Base-by-base conservation (phyloP, 2,888 invertebrate species). In the Parnassius smintheus region DNA sequence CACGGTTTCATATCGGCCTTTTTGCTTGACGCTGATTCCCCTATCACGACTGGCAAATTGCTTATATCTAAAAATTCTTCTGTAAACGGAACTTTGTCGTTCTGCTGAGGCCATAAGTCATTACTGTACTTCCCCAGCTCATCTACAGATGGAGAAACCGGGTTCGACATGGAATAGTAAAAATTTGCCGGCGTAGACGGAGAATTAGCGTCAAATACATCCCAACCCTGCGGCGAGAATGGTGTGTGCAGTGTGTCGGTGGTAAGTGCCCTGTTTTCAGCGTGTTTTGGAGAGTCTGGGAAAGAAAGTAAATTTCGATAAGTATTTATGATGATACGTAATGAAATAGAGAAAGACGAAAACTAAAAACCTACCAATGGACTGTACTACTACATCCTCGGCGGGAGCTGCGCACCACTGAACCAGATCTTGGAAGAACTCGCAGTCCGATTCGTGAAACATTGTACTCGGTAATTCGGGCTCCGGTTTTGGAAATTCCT, bases 391-490 rank as follows among this genome's bases (percentile, higher is more conserved):
- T 85, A 85, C 88, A 83, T 83, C 88, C 89, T 84, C 91, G 81
- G 83, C 88, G 85, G 85, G 91, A 80, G 81, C 85, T 80, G 84
- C 91, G 85, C 93, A 94, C 93, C 92, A 94, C 74, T 86, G 86
- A 78, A 90, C 93, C 85, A 95, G 92, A 89, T 95, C 95, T 92
- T 94, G 94, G 92, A 94, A 95, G 89, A 94, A 93, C 87, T 95
- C 95, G 93, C 89, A 93, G 89, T 93, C 88, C 88, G 88, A 77
- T 69, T 86, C 86, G 83, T 85, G 84, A 76, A 82, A 84, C 91
- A 91, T 91, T 80, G 81, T 81, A 81, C 77, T 81, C 81, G 84
- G 86, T 84, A 78, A 80, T 75, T 77, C 74, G 66, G 85, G 85
- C 79, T 91, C 91, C 85, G 82, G 72, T 85, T 90, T 90, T 86